Evolutionary conservation across 2,888 invertebrate genomes (phyloP), one percentile per base, ranked within the genome.

Genomic region (Cerastoderma edule): DNA sequence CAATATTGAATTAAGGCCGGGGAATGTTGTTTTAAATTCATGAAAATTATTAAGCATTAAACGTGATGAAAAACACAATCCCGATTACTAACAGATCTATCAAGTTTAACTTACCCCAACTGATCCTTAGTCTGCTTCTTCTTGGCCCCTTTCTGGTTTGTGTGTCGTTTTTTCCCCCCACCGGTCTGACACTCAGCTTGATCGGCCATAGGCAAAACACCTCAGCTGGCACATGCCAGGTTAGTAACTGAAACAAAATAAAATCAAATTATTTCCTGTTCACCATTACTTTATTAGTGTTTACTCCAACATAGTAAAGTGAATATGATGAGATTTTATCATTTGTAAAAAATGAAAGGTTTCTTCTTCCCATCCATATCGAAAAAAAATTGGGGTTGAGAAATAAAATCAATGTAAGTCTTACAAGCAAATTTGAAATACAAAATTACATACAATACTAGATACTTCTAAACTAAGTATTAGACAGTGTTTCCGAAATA

Each of bases 171-270:
- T 81, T 86, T 87, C 91, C 91, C 92, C 91, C 91, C 91, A 88
- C 91, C 91, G 87, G 89, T 85, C 83, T 88, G 89, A 84, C 86
- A 84, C 86, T 90, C 89, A 91, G 90, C 88, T 91, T 90, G 91
- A 89, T 91, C 90, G 89, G 91, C 92, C 92, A 92, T 92, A 92
- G 90, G 91, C 91, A 81, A 92, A 88, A 95, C 95, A 95, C 95
- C 95, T 95, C 95, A 94, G 94, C 94, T 94, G 95, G 94, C 94
- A 93, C 94, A 95, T 94, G 93, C 94, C 94, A 89, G 88, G 76
- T 57, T 69, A 67, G 75, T 73, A 64, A 71, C 72, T 72, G 72
- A 67, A 76, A 80, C 19, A 33, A 4, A 33, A 53, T 39, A 39
- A 8, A 39, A 39, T 13, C 8, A 39, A 13, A 13, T 39, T 13